Base-by-base conservation (phyloP, 1,140 invertebrate species). In the Brachionus plicatilis region DNA sequence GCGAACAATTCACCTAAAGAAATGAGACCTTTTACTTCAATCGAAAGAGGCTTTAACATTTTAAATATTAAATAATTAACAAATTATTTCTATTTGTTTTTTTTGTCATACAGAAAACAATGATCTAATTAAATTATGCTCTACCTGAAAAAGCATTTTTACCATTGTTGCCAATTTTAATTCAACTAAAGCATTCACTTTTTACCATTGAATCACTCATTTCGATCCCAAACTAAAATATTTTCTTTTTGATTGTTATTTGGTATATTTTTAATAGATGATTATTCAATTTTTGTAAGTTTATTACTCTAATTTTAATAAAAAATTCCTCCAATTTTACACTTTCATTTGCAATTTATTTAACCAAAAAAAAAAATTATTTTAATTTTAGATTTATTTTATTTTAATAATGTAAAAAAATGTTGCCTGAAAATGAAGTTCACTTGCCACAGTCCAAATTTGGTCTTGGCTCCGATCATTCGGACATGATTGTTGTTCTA, bases 381-480 rank as follows among this genome's bases (percentile, higher is more conserved):
- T 37, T 37, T 20, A 60, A 20, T 20, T 17, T 72, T 37, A n/a
- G 37, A 43, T 75, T 41, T 37, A 37, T 37, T 37, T 37, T 37
- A 37, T 37, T 37, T 45, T 43, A 7, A 75, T 43, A 75, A 43
- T 43, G 41, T 45, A n/a, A 75, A 43, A 17, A 3, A 43, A 60
- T 20, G 53, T 3, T 50, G 43, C 24, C 43, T 27, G 24, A 47
- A 68, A 9, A 80, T 0, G 3, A 80, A 27, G 41, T 65, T 76
- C 20, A 76, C n/a, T 65, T 82, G 29, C 79, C 79, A 47, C 20
- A 82, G 29, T 82, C 79, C 2, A 60, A 37, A 65, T 65, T 82
- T n/a, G 79, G 79, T 4, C 53, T 68, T 17, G 79, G 79, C 50
- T 82, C 79, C 17, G 79, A 82, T 41, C 50, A 82, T 24, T 43